These are phyloP conservation scores for Corvus cornix DNA, from an alignment of 2,113 vertebrate genomes.

Conservation along the genomic window DNA sequence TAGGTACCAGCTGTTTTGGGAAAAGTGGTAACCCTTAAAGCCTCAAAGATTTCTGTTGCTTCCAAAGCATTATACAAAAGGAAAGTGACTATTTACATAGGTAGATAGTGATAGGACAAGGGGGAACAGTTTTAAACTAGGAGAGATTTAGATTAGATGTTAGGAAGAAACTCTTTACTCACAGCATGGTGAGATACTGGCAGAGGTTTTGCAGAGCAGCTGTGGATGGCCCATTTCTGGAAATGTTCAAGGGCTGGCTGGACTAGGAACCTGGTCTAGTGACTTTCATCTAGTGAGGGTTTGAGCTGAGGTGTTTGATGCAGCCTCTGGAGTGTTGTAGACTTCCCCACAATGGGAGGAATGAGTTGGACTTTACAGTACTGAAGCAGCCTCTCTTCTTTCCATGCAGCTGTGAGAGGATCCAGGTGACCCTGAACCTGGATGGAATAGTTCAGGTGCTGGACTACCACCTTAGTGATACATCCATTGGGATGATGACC, in stretches of 20 bases:
- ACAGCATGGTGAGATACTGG: background rate
- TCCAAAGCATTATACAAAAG: background rate
- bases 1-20: background rate
- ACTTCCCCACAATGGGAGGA: accelerated
- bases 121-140: background rate
- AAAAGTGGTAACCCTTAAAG: background rate
- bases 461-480: slow-evolving; percentile 90
- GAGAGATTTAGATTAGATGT: background rate
- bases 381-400: background rate
- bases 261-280: background rate
- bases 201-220: background rate
- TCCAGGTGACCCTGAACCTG: slow-evolving; percentile 87
- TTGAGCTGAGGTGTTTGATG: background rate
- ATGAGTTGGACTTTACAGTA: background rate
- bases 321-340: background rate
- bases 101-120: background rate
- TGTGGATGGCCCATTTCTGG: background rate
- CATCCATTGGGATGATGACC: slow-evolving; percentile 95
- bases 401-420: slow-evolving; percentile 71
- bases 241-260: background rate
- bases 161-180: background rate
- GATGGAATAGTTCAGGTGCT: slow-evolving; percentile 96
- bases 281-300: background rate
- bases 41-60: background rate
- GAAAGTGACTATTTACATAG: background rate